Conservation (phyloP, 2,113 vertebrate species). For the Haplochromis vanheusdeni region DNA sequence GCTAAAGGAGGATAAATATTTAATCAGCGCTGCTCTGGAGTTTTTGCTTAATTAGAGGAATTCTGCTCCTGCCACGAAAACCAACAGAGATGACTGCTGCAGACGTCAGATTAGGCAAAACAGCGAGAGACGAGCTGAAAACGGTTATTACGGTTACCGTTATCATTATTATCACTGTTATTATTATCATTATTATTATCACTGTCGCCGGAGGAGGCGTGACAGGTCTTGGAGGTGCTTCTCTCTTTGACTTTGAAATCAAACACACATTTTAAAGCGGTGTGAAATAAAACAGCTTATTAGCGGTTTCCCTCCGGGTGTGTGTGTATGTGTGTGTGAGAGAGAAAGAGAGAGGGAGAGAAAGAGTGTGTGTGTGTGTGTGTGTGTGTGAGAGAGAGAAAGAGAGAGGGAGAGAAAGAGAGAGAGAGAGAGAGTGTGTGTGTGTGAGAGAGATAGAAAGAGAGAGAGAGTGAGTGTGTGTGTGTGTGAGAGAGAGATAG, state of each 20-base stretch:
- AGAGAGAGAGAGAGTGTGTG: too few relatives aligned
- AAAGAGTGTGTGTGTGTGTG: too few relatives aligned
- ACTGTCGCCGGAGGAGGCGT: background rate
- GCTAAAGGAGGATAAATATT: slow-evolving; percentile 61
- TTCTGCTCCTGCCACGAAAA: slow-evolving; percentile 21
- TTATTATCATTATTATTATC: background rate
- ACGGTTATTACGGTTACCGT: background rate
- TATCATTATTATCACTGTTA: background rate
- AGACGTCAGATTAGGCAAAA: slow-evolving; percentile 4
- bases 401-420: too few relatives aligned
- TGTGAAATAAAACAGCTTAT: slow-evolving; percentile 1
- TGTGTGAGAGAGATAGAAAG: background rate
- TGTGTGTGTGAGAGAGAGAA: too few relatives aligned
- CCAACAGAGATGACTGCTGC: background rate
- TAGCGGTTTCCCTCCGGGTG: background rate
- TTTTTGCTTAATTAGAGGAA: slow-evolving; percentile 55
- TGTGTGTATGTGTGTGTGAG: too few relatives aligned
- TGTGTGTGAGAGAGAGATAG: background rate
- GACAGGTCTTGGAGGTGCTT: background rate
- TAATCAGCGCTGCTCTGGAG: slow-evolving; percentile 49
- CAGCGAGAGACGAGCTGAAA: background rate
- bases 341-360: too few relatives aligned
- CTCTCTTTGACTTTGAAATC: background rate
- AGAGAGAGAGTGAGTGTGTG: fast-evolving
- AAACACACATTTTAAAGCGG: background rate